Percentiles rank a stretch among this genome's conserved stretches.
Evolutionary conservation across 2,113 vertebrate genomes (phyloP).

Genomic region (Lycocorax pyrrhopterus): DNA sequence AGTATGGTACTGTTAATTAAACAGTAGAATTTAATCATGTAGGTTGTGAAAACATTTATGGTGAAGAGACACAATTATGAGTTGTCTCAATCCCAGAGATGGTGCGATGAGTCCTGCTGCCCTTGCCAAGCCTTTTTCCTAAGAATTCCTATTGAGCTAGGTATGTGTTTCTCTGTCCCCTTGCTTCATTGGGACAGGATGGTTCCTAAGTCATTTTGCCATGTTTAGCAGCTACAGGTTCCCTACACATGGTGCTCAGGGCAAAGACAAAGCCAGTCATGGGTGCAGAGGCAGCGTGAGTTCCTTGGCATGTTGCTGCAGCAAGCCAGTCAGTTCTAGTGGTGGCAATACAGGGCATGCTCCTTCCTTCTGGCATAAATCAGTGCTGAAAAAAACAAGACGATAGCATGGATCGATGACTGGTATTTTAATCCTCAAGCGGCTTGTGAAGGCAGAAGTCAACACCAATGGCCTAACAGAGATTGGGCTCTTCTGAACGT

Average conservation of each 20-base stretch:
- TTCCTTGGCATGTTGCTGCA: neutral
- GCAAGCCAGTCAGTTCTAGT: neutral
- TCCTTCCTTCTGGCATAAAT: neutral
- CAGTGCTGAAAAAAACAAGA: neutral
- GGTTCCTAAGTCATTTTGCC: neutral
- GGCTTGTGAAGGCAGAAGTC: neutral
- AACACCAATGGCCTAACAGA: neutral
- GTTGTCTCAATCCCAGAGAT: neutral
- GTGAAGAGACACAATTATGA: neutral
- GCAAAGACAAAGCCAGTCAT: neutral
- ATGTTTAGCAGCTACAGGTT: neutral
- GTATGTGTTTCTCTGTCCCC: neutral
- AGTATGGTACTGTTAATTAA: neutral
- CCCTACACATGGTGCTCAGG: neutral
- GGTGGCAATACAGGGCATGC: neutral
- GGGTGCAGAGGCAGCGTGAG: neutral
- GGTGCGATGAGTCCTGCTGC: neutral
- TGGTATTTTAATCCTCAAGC: neutral
- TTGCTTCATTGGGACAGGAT: neutral
- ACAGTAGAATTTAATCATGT: neutral
- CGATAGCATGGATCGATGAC: rapidly evolving
- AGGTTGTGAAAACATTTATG: neutral
- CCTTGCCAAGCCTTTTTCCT: neutral
- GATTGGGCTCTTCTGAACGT: rapidly evolving
- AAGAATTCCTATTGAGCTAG: neutral